Base-by-base conservation (phyloP, 2,888 invertebrate genomes). In the Drosophila melanosoma region DNA sequence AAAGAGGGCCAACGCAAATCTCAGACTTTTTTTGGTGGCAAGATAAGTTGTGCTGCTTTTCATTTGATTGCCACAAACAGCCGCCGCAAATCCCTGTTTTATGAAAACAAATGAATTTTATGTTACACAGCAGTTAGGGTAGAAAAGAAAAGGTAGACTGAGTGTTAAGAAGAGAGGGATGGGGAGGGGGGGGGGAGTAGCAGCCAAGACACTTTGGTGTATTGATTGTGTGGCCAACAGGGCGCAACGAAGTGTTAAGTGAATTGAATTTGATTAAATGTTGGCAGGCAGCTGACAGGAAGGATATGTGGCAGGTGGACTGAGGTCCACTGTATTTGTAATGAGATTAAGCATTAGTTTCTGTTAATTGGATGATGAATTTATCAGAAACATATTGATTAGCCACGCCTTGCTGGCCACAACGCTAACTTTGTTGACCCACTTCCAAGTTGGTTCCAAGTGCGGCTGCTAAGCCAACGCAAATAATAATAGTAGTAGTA, bases 71-170 rank as follows among this genome's bases (percentile, higher is more conserved):
- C 80, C 86, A 60, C 63, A 76, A 54, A 67, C 48, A 49, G 72
- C 66, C 26, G 26, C 53, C 62, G 69, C 72, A 88, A 90, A 90
- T 83, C 87, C 87, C 48, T 66, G 54, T 86, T 86, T 86, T 88
- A 87, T 88, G 87, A 80, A 90, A 90, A 90, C 89, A 87, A 87
- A 87, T 90, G 84, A 83, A 83, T 86, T 80, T 90, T 83, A 77
- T 86, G 81, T 56, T 61, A 32, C 69, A 67, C 57, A 11, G 20
- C 52, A n/a, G 32, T n/a, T 11, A 3, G 1, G 7, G 7, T 26
- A 20, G 12, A 17, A 10, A 5, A 32, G 4, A 3, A 36, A 3
- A 38, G 26, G 6, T 29, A 6, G 29, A 29, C 5, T 29, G 3
- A 7, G 5, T 2, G 3, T 6, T 5, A 6, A 29, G 49, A 1